Base-by-base conservation (phyloP, 2,113 vertebrate genomes). In the Dendrocopos noguchii region DNA sequence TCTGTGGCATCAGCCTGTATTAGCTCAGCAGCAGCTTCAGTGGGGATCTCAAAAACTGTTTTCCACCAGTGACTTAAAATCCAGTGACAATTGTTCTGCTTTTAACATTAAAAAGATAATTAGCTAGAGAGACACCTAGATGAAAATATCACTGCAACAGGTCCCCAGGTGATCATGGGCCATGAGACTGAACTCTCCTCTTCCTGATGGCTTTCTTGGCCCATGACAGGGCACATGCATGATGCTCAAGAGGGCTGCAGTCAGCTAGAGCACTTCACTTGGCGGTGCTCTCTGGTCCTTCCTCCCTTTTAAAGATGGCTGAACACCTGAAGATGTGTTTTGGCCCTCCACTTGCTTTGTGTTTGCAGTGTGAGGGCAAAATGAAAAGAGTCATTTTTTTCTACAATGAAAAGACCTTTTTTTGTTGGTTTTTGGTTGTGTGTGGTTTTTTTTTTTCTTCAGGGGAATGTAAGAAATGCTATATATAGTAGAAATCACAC, bases 221-320 rank as follows among this genome's bases (percentile, higher is more conserved):
- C 42, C 15, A 3, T 7, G 24, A 13, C 50, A 87, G 33, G 28
- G 16, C 39, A 61, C 0, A 0, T 18, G 25, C 31, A 4, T 1
- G 9, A 44, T 14, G 50, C 25, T 46, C 44, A 31, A 2, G 1
- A 52, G 64, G 75, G 61, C 34, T 46, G 74, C 36, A 13, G 29
- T 25, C 76, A 59, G 47, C 11, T 0, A 17, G 5, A 79, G 53
- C 70, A 42, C 17, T 21, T 21, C 21, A 8, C 31, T 61, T 28
- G 15, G 17, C 52, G 71, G 50, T 3, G 33, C 18, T 79, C 42
- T 21, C 84, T 44, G 31, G 28, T 10, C 25, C 22, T 28, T 89
- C 9, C 59, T 72, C 33, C 6, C 31, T 11, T 53, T 55, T 24
- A n/a, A 87, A 56, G 29, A 34, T 33, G 78, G 39, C 15, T 39